phyloP scores from a whole-genome alignment of 1,140 invertebrate genomes.

The Sweltsa coloradensis region DNA sequence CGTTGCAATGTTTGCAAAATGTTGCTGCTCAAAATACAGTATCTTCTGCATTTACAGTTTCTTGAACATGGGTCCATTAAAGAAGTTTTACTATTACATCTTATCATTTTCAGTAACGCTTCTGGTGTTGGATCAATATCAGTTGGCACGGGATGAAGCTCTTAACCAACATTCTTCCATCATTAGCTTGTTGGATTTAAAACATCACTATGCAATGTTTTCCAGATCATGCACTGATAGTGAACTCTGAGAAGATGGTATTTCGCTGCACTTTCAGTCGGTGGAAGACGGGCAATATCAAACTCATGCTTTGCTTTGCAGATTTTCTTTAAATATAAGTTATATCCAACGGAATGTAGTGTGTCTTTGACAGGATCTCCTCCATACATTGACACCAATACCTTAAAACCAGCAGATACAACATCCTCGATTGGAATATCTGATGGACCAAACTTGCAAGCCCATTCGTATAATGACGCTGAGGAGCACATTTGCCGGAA shows the following conservation, averaged over 20 bases:
- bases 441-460: conserved; percentile 2
- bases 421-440: not conserved
- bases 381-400: conserved; percentile 4
- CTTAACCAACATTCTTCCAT: conserved; percentile 4
- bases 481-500: not conserved
- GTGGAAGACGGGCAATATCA: conserved; percentile 12
- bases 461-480: not conserved
- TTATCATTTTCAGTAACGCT: conserved; percentile 3
- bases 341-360: conserved; percentile 1
- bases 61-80: conserved; percentile 2
- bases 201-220: not conserved
- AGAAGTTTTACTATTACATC: conserved; percentile 6
- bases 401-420: not conserved
- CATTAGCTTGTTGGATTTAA: not conserved
- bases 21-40: not conserved
- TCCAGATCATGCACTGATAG: conserved; percentile 13
- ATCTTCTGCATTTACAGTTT: conserved; percentile 3
- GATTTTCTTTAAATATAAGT: conserved; percentile 3
- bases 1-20: not conserved
- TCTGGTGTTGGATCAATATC: conserved; percentile 5
- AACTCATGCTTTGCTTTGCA: conserved; percentile 12
- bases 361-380: conserved; percentile 1
- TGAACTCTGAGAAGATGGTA: conserved; percentile 15
- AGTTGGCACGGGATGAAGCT: conserved; percentile 2
- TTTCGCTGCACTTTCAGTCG: conserved; percentile 16